phyloP scores from a whole-genome alignment of 35 echinoderm and acorn worm genomes.

The Eucidaris tribuloides region DNA sequence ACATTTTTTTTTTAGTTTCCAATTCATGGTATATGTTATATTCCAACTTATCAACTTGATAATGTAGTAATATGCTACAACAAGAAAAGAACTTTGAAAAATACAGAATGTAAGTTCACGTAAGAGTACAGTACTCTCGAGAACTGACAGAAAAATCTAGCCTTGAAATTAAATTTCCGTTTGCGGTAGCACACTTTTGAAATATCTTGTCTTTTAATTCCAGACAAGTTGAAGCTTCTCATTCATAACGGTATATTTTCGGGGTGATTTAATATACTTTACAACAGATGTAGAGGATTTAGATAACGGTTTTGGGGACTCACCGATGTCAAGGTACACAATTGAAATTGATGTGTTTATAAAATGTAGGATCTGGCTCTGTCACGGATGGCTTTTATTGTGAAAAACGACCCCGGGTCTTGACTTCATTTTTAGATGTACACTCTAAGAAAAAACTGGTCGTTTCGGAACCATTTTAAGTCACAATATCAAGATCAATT shows the following conservation, averaged over 20 bases:
- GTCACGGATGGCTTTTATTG: not conserved
- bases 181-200: constrained; percentile 8
- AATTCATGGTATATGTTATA: no score
- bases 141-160: not conserved
- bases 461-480: not conserved
- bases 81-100: not conserved
- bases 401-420: not conserved
- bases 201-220: constrained; percentile 3
- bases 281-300: not conserved
- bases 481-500: not conserved
- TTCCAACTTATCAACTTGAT: not conserved
- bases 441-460: not conserved
- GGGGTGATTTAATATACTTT: not conserved
- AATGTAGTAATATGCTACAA: not conserved
- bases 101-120: not conserved
- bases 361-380: not conserved
- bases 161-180: not conserved
- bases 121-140: not conserved
- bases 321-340: not conserved
- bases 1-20: not conserved
- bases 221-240: not conserved
- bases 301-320: not conserved
- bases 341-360: constrained; percentile 34
- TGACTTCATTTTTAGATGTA: not conserved
- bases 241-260: not conserved